These are phyloP conservation scores for Ips typographus DNA, from an alignment of 1,140 invertebrate genomes.

Conservation along the genomic window DNA sequence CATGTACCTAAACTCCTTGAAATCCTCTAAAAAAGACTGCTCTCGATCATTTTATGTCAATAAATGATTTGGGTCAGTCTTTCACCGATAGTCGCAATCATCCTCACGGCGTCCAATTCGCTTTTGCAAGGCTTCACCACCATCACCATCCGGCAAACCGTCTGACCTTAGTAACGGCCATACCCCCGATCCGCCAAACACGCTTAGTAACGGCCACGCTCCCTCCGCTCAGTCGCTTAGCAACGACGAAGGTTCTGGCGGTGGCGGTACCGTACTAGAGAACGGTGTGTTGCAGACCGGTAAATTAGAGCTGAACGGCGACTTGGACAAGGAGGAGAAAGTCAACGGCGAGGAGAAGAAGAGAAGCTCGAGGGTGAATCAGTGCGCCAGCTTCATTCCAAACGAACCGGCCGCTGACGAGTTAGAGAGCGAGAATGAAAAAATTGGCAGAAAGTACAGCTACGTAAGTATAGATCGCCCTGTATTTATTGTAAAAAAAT, in stretches of 20 bases:
- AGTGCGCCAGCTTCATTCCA: conserved; percentile 62
- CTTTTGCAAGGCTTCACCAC: conserved; percentile 33
- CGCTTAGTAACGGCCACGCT: conserved; percentile 25
- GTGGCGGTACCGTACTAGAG: not conserved
- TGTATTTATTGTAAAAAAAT: not conserved
- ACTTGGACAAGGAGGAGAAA: conserved; percentile 37
- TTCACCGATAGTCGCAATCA: not conserved
- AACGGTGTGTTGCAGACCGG: conserved; percentile 16
- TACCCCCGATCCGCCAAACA: not conserved
- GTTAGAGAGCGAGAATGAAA: conserved; percentile 37
- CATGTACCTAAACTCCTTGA: not conserved
- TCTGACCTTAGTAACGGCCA: conserved; percentile 20
- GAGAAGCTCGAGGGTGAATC: conserved; percentile 44
- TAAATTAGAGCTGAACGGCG: conserved; percentile 28
- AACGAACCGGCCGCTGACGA: conserved; percentile 46
- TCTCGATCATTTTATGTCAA: not conserved
- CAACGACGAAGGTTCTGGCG: conserved; percentile 11
- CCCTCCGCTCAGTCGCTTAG: conserved; percentile 11
- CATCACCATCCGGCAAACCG: conserved; percentile 10
- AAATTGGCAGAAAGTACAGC: conserved; percentile 29
- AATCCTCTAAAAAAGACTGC: not conserved
- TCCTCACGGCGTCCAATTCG: conserved; percentile 10
- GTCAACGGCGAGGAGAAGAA: conserved; percentile 33
- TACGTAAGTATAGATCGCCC: conserved; percentile 20
- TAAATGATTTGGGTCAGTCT: too few species aligned